A percentile compares a stretch with the other conserved stretches of the same genome.
These are phyloP conservation scores for Ascaphus truei DNA, from an alignment of 2,113 vertebrate genomes.

Conservation along the genomic window DNA sequence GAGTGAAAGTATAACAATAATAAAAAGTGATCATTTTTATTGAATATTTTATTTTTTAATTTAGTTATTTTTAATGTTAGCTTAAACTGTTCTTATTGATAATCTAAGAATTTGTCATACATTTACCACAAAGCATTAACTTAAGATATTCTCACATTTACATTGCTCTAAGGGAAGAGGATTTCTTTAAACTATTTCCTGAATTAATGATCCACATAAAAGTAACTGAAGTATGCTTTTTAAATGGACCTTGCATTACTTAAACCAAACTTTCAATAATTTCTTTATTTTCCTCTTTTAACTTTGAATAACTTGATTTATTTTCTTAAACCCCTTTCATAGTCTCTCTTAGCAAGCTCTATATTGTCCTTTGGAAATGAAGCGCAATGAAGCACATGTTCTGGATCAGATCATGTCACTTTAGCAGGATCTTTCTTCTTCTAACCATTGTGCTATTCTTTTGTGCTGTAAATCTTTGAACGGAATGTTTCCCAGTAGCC, in stretches of 20 bases:
- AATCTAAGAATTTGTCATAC: no score
- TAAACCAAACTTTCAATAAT: background rate
- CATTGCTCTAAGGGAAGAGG: no score
- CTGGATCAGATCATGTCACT: background rate
- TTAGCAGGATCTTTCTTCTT: background rate
- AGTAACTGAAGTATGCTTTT: background rate
- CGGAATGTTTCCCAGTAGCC: background rate
- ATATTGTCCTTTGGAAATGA: slow-evolving; percentile 2
- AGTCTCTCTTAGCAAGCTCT: background rate
- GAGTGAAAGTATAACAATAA: no score
- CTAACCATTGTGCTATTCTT: background rate
- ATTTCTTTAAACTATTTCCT: background rate
- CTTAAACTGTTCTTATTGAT: background rate
- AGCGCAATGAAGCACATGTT: background rate
- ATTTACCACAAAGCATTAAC: no score
- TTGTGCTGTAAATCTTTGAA: background rate
- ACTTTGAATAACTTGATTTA: background rate
- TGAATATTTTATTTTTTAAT: background rate
- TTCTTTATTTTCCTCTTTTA: background rate
- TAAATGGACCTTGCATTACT: slow-evolving; percentile 7
- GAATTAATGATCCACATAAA: background rate
- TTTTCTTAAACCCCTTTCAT: background rate
- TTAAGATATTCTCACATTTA: no score
- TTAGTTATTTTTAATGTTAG: background rate
- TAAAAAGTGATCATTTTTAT: background rate